Conservation (phyloP, 2,888 invertebrate species). For the Caenorhabditis auriculariae region DNA sequence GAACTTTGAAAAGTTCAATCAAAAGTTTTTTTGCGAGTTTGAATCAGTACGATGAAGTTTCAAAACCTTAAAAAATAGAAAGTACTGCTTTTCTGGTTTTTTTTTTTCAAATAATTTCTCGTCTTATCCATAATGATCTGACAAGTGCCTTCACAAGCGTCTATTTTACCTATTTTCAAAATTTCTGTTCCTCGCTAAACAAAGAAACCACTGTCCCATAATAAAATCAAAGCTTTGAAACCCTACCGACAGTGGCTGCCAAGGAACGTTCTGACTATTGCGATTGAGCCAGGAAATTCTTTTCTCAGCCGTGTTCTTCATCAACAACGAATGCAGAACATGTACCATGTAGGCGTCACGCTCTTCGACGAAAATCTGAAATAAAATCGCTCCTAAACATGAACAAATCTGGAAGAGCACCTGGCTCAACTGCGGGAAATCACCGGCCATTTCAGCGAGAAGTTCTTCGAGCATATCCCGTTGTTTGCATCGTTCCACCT, state of each 20-base stretch:
- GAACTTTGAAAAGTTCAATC: too few species aligned
- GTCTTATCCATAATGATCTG: too few species aligned
- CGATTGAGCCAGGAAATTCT: conserved; percentile 29
- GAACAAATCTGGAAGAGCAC: not conserved
- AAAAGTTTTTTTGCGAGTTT: too few species aligned
- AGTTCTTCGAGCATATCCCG: conserved; percentile 76
- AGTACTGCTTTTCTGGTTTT: too few species aligned
- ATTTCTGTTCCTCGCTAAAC: too few species aligned
- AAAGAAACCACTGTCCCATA: too few species aligned
- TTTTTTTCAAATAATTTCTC: too few species aligned
- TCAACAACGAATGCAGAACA: conserved; percentile 48
- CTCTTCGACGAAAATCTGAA: conserved; percentile 75
- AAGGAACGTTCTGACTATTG: conserved; percentile 21
- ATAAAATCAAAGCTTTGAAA: too few species aligned
- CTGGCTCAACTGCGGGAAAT: conserved; percentile 82
- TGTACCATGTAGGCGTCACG: conserved; percentile 87
- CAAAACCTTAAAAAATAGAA: too few species aligned
- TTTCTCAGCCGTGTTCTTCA: conserved; percentile 38
- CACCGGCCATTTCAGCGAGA: conserved; percentile 86
- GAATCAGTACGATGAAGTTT: too few species aligned
- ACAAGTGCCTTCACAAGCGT: too few species aligned
- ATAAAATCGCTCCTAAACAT: not conserved
- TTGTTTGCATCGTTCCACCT: conserved; percentile 86
- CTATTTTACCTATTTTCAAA: too few species aligned
- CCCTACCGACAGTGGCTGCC: conserved; percentile 36